Percentiles rank a stretch among this genome's conserved stretches.
These are phyloP conservation scores for Thinocorus orbignyianus DNA, from an alignment of 2,113 vertebrate species.

Conservation along the genomic window DNA sequence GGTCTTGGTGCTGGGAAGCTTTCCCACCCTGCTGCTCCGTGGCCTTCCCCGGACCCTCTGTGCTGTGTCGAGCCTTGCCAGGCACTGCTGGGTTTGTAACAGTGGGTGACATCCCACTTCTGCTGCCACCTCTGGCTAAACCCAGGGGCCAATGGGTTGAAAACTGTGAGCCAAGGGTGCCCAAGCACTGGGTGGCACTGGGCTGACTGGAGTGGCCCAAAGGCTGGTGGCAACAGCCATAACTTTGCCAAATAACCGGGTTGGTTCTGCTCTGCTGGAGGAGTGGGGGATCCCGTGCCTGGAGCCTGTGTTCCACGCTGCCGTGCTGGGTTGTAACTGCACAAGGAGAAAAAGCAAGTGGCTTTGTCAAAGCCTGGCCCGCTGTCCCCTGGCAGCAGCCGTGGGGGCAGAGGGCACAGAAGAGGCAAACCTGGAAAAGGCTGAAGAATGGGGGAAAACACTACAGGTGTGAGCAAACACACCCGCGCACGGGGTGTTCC, in stretches of 20 bases:
- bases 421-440: background rate
- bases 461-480: background rate
- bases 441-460: background rate
- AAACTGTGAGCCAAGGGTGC: background rate
- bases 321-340: background rate
- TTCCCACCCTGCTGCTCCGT: rapidly evolving
- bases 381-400: background rate
- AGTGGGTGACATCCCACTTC: background rate
- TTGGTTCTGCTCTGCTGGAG: rapidly evolving
- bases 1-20: background rate
- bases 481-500: background rate
- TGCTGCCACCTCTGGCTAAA: background rate
- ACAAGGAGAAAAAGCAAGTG: background rate
- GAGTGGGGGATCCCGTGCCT: background rate
- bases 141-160: background rate
- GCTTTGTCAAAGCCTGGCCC: background rate
- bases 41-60: background rate
- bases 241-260: background rate
- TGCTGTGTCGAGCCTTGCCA: background rate
- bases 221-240: rapidly evolving
- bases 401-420: background rate
- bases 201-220: background rate
- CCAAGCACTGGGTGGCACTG: rapidly evolving
- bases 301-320: background rate
- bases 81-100: background rate